These are phyloP conservation scores for Tauraco hartlaubi DNA, from an alignment of 2,797 vertebrate species.

Conservation along the genomic window DNA sequence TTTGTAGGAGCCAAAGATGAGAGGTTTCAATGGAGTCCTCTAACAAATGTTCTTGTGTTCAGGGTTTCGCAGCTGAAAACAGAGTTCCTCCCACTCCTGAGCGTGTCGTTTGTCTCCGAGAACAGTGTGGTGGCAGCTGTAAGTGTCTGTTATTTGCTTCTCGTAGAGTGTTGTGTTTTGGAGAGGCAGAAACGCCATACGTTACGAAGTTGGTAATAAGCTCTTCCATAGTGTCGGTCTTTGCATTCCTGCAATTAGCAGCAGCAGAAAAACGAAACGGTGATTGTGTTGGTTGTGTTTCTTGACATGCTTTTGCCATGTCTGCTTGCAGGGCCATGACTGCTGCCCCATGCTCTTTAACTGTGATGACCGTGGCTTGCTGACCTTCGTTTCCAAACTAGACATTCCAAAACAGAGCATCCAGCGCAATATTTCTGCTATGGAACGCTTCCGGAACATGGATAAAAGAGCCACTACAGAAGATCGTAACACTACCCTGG, in stretches of 20 bases:
- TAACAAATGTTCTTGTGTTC: conserved; percentile 75
- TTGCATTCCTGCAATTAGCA: not conserved
- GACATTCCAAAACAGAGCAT: conserved; percentile 99
- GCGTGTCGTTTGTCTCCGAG: conserved; percentile 95
- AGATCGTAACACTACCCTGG: conserved; percentile 94
- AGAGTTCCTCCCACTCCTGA: conserved; percentile 96
- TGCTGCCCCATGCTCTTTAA: conserved; percentile 99
- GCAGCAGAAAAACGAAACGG: not conserved
- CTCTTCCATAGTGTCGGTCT: not conserved
- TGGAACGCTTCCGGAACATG: conserved; percentile 99
- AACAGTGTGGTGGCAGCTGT: conserved; percentile 97
- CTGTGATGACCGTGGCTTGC: conserved; percentile 91
- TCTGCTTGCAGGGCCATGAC: conserved; percentile 90
- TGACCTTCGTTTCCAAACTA: conserved; percentile 95
- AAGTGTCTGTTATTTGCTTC: conserved; percentile 75
- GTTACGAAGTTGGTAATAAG: not conserved
- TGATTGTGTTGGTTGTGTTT: not conserved
- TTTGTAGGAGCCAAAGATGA: not conserved
- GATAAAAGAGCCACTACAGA: conserved; percentile 97
- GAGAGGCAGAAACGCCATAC: not conserved
- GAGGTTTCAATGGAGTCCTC: not conserved
- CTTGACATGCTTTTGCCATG: not conserved
- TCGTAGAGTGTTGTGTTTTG: not conserved
- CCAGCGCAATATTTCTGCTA: conserved; percentile 97
- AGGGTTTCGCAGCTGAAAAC: conserved; percentile 97